Evolutionary conservation across 2,113 vertebrate genomes (phyloP), one percentile per base, ranked within the genome.

Genomic region (Atractosteus spatula): DNA sequence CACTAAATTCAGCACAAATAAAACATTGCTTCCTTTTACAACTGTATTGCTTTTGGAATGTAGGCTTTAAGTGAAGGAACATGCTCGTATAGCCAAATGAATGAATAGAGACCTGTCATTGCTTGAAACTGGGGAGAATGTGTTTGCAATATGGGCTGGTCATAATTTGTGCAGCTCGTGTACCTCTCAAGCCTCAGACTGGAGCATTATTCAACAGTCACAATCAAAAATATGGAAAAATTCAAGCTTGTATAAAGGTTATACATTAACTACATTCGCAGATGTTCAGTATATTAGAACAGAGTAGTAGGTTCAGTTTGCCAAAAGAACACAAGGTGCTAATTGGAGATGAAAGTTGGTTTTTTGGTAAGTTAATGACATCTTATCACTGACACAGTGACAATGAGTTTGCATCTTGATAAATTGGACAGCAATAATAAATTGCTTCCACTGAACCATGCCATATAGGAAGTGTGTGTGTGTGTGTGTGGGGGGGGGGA

Each of bases 321-420:
- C 29, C 8, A 29, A 65, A 41, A 29, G 10, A 65, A 29, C 41
- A 6, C 6, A 12, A 12, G 17, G 67, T n/a, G 17, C 17, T 69
- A 69, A 69, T 69, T 55, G 54, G 54, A 11, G 45, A 55, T n/a
- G 64, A 55, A 70, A 2, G 45, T 56, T 41, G 62, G 62, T 70
- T 69, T 66, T 69, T 70, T 70, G 42, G 67, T 68, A 68, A 63
- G 68, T 70, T 75, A 63, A 47, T 57, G 61, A 57, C 69, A 47
- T 68, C 43, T 62, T 14, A 65, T 55, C 59, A 42, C 41, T 66
- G 64, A 42, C 41, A 14, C 43, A 44, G 12, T 44, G 72, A 61
- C 54, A 54, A 55, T 56, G 8, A 16, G n/a, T 68, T 67, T 44
- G 63, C 47, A 64, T 64, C 62, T 29, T 78, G 79, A 78, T 78